Conservation (phyloP, 2,113 vertebrate genomes). For the Proteles cristata region DNA sequence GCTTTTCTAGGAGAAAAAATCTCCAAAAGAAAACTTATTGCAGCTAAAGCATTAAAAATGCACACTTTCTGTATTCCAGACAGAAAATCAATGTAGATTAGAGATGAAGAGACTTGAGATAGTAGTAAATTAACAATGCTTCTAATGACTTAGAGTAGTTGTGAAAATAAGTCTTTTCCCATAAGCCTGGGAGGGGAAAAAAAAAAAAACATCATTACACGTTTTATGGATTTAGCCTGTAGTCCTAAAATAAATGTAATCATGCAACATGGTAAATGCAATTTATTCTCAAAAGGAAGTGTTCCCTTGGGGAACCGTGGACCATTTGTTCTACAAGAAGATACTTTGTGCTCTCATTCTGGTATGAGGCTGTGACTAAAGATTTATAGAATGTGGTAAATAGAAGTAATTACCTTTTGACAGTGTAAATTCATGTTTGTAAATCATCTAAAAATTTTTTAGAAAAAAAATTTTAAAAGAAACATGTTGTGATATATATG, state of each 20-base stretch:
- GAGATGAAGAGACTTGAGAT: constrained; percentile 52
- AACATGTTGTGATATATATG: not conserved
- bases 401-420: constrained; percentile 42
- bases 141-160: constrained; percentile 67
- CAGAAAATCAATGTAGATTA: constrained; percentile 74
- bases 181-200: not conserved
- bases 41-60: constrained; percentile 57
- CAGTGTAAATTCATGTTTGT: not conserved
- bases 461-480: not conserved
- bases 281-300: constrained; percentile 67
- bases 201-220: constrained; percentile 37
- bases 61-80: constrained; percentile 36
- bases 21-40: constrained; percentile 24
- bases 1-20: constrained; percentile 2
- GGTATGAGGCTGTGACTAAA: constrained; percentile 40
- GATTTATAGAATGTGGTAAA: constrained; percentile 26
- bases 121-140: constrained; percentile 74
- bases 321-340: constrained; percentile 45
- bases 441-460: constrained; percentile 5
- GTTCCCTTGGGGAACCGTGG: constrained; percentile 18
- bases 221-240: constrained; percentile 71
- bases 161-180: constrained; percentile 69
- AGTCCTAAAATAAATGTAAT: constrained; percentile 72
- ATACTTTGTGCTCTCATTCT: constrained; percentile 18
- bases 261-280: constrained; percentile 58